Conservation (phyloP, 2,113 vertebrate species). For the Lycaon pictus region DNA sequence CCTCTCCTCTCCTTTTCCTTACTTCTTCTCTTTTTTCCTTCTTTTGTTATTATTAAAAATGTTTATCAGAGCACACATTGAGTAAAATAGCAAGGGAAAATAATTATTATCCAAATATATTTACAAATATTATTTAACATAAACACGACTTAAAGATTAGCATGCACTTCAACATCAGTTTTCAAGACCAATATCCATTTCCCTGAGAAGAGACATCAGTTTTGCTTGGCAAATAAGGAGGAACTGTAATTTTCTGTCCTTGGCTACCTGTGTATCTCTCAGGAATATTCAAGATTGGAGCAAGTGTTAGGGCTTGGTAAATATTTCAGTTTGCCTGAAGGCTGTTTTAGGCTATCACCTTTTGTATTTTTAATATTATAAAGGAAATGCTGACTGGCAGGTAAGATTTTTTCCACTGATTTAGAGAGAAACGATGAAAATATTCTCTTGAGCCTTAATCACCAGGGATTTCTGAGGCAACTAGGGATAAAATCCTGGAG, state of each 20-base stretch:
- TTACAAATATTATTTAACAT: not conserved
- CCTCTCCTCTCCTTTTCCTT: not conserved
- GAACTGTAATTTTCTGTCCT: not conserved
- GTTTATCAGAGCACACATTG: not conserved
- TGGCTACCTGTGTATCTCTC: not conserved
- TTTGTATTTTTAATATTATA: conserved; percentile 48
- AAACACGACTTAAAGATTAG: not conserved
- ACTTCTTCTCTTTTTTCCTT: not conserved
- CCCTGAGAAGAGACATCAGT: not conserved
- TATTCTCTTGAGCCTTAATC: not conserved
- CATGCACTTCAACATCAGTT: not conserved
- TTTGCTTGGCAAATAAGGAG: not conserved
- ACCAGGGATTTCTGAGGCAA: not conserved
- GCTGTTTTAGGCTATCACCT: not conserved
- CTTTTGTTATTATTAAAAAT: not conserved
- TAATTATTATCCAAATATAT: not conserved
- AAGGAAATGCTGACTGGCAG: conserved; percentile 2
- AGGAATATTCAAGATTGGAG: not conserved
- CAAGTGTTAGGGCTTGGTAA: conserved; percentile 29
- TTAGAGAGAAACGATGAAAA: conserved; percentile 14
- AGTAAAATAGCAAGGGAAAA: not conserved
- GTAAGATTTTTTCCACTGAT: not conserved
- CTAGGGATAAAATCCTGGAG: not conserved
- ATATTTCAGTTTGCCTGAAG: conserved; percentile 51
- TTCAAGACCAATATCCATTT: not conserved